Evolutionary conservation across 2,113 vertebrate species (phyloP), one percentile per base, ranked within the genome.

Genomic region (Dendropsophus ebraccatus): DNA sequence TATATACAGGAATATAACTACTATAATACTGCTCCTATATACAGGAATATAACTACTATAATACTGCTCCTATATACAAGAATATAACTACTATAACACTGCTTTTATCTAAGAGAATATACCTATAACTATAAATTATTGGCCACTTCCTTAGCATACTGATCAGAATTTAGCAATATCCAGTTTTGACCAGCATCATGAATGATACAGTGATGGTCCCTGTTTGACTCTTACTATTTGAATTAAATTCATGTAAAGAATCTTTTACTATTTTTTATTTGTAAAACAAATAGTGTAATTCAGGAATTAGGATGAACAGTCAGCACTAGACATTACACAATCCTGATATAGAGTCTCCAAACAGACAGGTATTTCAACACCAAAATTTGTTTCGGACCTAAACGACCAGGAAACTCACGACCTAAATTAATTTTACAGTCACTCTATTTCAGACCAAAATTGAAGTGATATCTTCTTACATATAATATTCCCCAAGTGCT

Each of bases 21-120:
- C 47, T 49, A 49, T 49, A 49, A 49, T 49, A 49, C 47, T 49
- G 47, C 47, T 13, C 25, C n/a, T 62, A 62, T 62, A 9, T 62
- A 62, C 60, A 62, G 14, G 60, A 62, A 62, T 62, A 62, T 62
- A 62, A 62, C 60, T 62, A 62, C 60, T 62, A 62, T 28, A 62
- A 60, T 25, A 60, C n/a, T 60, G 56, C 8, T 5, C 10, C 9
- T 7, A 49, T 60, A 25, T 60, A 60, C 23, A n/a, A 60, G 60
- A 65, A 65, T 65, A 65, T 62, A 62, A 62, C 60, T 62, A 62
- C 58, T 60, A 60, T 60, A 60, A 60, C 25, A 60, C 58, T 60
- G 58, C n/a, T 10, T 25, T n/a, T 19, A 49, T 49, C 1, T 49
- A 49, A 14, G 19, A 54, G 50, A 54, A 56, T 62, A 62, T 62